Evolutionary conservation across 2,113 vertebrate genomes (phyloP), one percentile per base, ranked within the genome.

Genomic region (Crocuta crocuta): DNA sequence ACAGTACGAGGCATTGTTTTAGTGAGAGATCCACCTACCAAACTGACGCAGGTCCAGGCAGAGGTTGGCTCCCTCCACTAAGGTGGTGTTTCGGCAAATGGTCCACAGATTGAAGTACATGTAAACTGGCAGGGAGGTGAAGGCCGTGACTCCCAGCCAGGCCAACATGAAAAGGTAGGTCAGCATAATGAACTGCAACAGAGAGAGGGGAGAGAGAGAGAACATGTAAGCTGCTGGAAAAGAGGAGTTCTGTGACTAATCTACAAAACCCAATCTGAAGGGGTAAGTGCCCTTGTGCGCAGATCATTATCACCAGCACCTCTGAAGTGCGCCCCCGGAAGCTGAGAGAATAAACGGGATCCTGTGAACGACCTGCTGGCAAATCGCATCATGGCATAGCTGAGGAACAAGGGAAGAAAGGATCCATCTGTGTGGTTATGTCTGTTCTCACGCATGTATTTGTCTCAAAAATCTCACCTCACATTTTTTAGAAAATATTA

Each of bases 61-160:
- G 97, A 99, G 99, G 58, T 99, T 99, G 31, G 99, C 98, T 85
- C 99, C 99, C 78, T 99, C 99, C 97, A 99, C 99, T n/a, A 99
- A 73, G 0, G 99, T 99, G 63, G 99, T 99, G 78, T 99, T 99
- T 98, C 99, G 99, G 98, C 99, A 99, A 98, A 99, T 99, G 97
- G 99, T 99, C 99, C 99, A 99, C 98, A 99, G 99, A 95, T 99
- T 99, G 98, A 99, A 99, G 98, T 99, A 99, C 99, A 99, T 99
- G 97, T 99, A 99, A 98, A 99, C 99, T 1, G 99, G 99, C 96
- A 99, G 98, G 74, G 99, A 99, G 92, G 99, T 99, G 97, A 99
- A 99, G 15, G 99, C 99, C 2, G 99, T 99, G 94, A 99, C 99
- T 0, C 99, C 99, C n/a, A 99, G 99, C 99, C 99, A 99, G 98